Base-by-base conservation (phyloP, 2,113 vertebrate genomes). In the Scolopax mira region DNA sequence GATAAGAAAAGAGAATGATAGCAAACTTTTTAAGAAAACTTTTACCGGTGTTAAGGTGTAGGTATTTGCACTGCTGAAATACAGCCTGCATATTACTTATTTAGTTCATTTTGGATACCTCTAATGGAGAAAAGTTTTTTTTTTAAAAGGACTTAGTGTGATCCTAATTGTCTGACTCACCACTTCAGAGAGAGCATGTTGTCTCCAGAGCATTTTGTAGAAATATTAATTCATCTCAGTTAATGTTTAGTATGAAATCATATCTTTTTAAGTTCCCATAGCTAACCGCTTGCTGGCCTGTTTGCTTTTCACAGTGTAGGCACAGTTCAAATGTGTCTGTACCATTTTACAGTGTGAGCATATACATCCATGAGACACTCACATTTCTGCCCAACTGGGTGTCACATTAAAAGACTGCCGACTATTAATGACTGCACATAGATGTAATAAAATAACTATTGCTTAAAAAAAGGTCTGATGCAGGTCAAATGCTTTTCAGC, bases 311-410 rank as follows among this genome's bases (percentile, higher is more conserved):
- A 24, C 8, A 13, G 7, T 10, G 28, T 60, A 54, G 80, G 35
- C 35, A 41, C 6, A 42, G 33, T 37, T 79, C 64, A 71, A 60
- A 75, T 41, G n/a, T 82, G 2, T 19, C 30, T 2, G 1, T 42
- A 17, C 3, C 1, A 25, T 74, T 85, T 79, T 22, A 18, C 13
- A 39, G 4, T 21, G 23, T 84, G 46, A 58, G 13, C 23, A 10
- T n/a, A 28, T 3, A 57, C 8, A 25, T 4, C 11, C 16, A 19
- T 2, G 2, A 21, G 13, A 58, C 19, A 13, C 0, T 2, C 16
- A 31, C 2, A 9, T 67, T 79, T 75, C 81, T 87, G 39, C 11
- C 28, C 69, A 60, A 8, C 19, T 13, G 24, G 15, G 10, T 71
- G n/a, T 61, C 37, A 8, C 28, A 10, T 54, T 41, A n/a, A 79